Percentiles rank a stretch among this genome's conserved stretches.
Evolutionary conservation across 2,888 invertebrate genomes (phyloP).

Genomic region (Phaedon cochleariae): DNA sequence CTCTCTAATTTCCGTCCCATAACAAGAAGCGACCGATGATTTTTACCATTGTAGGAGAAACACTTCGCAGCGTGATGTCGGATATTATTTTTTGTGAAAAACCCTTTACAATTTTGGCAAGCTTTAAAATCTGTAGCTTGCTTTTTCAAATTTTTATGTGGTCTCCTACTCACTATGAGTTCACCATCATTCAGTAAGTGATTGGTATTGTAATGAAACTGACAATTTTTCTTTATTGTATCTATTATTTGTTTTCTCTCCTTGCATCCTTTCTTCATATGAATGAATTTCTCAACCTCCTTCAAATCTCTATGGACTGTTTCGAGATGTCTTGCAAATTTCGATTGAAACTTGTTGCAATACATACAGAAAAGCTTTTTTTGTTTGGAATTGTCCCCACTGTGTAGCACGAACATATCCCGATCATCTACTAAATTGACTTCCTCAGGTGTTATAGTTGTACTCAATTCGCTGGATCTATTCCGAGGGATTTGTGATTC

Average conservation of each 20-base stretch:
- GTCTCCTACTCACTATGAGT: background rate
- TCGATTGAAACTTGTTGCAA: conserved; percentile 13
- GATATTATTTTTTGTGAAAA: background rate
- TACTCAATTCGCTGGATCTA: background rate
- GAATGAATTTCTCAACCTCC: conserved; percentile 13
- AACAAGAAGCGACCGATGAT: conserved; percentile 26
- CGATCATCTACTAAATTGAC: conserved; percentile 6
- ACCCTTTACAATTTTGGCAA: conserved; percentile 3
- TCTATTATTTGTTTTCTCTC: conserved; percentile 17
- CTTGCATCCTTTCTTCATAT: background rate
- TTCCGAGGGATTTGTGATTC: background rate
- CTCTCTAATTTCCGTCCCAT: conserved; percentile 17
- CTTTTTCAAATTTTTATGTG: background rate
- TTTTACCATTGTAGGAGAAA: conserved; percentile 25
- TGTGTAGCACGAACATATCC: background rate
- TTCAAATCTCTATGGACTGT: background rate
- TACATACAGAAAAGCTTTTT: conserved; percentile 20
- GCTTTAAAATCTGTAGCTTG: background rate
- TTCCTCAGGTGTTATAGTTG: background rate
- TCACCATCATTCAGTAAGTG: background rate
- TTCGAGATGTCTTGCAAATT: conserved; percentile 19
- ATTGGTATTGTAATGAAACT: background rate
- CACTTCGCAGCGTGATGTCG: background rate
- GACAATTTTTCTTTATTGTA: conserved; percentile 7
- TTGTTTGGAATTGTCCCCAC: background rate